phyloP scores from a whole-genome alignment of 1,140 invertebrate species.

The Sminthurinus signatus region DNA sequence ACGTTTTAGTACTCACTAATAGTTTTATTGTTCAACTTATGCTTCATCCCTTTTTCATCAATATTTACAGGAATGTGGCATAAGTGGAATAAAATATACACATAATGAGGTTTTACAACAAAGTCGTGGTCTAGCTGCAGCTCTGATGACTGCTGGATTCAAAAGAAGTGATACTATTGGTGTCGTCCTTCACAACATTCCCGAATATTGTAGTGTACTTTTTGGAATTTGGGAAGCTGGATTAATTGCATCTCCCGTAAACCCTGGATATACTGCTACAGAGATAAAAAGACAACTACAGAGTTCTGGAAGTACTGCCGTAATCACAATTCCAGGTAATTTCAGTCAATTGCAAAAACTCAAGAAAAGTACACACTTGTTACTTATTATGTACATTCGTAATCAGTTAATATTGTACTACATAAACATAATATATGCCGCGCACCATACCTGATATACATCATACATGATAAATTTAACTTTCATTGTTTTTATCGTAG shows the following conservation, averaged over 20 bases:
- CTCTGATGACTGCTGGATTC: background rate
- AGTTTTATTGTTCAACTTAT: no score
- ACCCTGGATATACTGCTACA: conserved; percentile 45
- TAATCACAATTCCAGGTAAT: conserved; percentile 62
- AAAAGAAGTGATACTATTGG: conserved; percentile 1
- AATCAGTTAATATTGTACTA: no score
- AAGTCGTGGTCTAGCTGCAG: background rate
- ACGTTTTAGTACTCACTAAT: no score
- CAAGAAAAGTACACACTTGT: no score
- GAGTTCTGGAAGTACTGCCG: conserved; percentile 57
- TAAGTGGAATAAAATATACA: background rate
- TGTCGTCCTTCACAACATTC: background rate
- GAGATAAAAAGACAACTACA: conserved; percentile 68
- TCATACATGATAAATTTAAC: no score
- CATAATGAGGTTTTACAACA: background rate
- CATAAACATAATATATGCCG: no score
- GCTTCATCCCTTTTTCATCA: no score
- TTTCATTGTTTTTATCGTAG: no score
- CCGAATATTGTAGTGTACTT: background rate
- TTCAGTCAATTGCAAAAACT: no score
- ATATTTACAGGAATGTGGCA: background rate
- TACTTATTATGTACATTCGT: no score
- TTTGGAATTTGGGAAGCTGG: conserved; percentile 12
- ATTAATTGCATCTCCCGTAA: background rate
- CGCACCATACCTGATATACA: no score